These are phyloP conservation scores for Entosphenus tridentatus DNA, from an alignment of 2,113 vertebrate genomes.

Conservation along the genomic window DNA sequence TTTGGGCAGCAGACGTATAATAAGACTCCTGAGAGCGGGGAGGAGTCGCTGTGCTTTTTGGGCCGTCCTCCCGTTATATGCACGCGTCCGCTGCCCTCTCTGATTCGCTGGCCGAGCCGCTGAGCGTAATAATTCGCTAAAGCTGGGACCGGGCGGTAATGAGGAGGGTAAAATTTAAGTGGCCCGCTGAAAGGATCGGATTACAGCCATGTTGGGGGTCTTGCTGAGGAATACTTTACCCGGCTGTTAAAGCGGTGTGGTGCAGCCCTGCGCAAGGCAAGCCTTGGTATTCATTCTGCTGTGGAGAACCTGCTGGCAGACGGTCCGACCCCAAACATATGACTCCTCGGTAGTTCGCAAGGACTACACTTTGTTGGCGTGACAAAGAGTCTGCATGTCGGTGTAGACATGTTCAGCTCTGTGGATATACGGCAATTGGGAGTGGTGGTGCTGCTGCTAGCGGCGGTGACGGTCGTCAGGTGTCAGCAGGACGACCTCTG, in stretches of 20 bases:
- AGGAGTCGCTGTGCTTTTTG: too few species aligned
- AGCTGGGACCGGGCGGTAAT: neutral
- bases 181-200: neutral
- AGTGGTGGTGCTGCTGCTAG: conserved; percentile 2
- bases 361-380: too few species aligned
- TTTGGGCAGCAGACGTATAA: too few species aligned
- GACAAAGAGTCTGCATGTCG: conserved; percentile 1
- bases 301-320: too few species aligned
- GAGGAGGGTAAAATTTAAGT: neutral
- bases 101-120: neutral
- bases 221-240: neutral
- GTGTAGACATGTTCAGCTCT: conserved; percentile 1
- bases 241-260: conserved; percentile 5
- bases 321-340: too few species aligned
- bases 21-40: too few species aligned
- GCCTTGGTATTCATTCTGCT: neutral
- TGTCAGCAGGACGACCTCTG: neutral
- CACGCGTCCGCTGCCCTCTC: too few species aligned
- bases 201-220: conserved; percentile 2
- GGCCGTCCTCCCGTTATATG: too few species aligned
- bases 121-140: neutral
- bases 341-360: too few species aligned
- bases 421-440: conserved; percentile 4
- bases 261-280: conserved; percentile 4
- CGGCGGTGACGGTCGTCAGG: conserved; percentile 3